These are phyloP conservation scores for Mico argentatus DNA, from an alignment of 2,797 vertebrate genomes.

Conservation along the genomic window DNA sequence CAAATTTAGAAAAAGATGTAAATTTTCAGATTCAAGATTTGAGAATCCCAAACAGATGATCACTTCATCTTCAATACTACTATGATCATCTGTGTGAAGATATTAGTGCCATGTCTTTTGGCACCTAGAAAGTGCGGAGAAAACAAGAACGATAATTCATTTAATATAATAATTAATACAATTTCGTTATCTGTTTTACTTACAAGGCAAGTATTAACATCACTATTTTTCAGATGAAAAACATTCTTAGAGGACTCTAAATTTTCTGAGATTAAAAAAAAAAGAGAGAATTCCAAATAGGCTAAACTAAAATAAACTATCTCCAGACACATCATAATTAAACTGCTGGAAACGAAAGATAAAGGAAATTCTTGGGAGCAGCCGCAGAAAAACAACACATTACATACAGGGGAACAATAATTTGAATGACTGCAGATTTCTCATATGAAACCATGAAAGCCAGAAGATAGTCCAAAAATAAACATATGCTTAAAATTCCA, in stretches of 20 bases:
- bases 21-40: conserved; percentile 20
- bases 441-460: background rate
- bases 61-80: too few species aligned
- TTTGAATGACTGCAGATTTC: background rate
- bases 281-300: background rate
- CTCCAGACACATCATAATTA: background rate
- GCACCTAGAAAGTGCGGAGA: too few species aligned
- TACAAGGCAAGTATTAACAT: too few species aligned
- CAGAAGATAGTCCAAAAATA: background rate
- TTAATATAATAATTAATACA: too few species aligned
- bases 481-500: background rate
- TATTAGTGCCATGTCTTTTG: too few species aligned
- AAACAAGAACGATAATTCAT: too few species aligned
- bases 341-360: conserved; percentile 10
- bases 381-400: background rate
- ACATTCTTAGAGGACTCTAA: too few species aligned
- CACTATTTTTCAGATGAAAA: too few species aligned
- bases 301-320: background rate
- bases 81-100: too few species aligned
- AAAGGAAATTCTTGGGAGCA: background rate
- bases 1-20: conserved; percentile 24
- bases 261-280: too few species aligned
- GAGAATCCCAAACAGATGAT: background rate
- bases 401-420: background rate
- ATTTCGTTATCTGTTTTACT: too few species aligned